These are phyloP conservation scores for Halcyon leucocephala DNA, from an alignment of 2,797 vertebrate genomes.

Conservation along the genomic window DNA sequence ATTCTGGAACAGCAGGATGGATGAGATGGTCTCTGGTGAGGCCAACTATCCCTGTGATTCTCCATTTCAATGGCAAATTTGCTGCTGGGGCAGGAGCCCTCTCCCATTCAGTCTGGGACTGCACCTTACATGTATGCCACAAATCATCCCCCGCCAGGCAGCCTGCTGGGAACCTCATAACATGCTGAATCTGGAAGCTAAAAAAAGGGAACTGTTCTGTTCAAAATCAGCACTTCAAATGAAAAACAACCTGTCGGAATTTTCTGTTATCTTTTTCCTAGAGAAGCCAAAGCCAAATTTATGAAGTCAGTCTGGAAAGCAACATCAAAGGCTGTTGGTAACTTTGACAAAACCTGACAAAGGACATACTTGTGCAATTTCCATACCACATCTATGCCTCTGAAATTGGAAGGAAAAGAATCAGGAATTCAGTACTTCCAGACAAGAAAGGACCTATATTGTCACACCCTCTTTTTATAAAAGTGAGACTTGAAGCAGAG, in stretches of 20 bases:
- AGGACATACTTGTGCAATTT: not conserved
- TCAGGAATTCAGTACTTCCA: not conserved
- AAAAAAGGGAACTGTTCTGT: not conserved
- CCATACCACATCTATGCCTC: not conserved
- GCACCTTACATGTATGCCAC: rapidly evolving
- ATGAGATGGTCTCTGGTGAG: not conserved
- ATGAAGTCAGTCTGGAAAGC: not conserved
- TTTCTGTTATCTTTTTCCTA: not conserved
- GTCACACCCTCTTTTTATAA: not conserved
- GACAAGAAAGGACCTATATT: not conserved
- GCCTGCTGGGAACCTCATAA: not conserved
- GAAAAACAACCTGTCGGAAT: not conserved
- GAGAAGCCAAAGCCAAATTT: conserved; percentile 19
- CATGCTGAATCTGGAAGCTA: not conserved
- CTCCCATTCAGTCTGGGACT: not conserved
- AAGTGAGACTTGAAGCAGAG: not conserved
- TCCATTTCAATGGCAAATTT: not conserved
- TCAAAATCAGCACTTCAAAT: not conserved
- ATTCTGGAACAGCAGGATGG: not conserved
- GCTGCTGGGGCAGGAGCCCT: not conserved
- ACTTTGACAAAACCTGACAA: not conserved
- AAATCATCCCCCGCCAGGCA: not conserved
- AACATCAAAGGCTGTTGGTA: not conserved
- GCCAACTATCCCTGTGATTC: not conserved
- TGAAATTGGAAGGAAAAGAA: conserved; percentile 7